Evolutionary conservation across 2,797 vertebrate species (phyloP), one percentile per base, ranked within the genome.

Genomic region (Hemitrygon akajei): DNA sequence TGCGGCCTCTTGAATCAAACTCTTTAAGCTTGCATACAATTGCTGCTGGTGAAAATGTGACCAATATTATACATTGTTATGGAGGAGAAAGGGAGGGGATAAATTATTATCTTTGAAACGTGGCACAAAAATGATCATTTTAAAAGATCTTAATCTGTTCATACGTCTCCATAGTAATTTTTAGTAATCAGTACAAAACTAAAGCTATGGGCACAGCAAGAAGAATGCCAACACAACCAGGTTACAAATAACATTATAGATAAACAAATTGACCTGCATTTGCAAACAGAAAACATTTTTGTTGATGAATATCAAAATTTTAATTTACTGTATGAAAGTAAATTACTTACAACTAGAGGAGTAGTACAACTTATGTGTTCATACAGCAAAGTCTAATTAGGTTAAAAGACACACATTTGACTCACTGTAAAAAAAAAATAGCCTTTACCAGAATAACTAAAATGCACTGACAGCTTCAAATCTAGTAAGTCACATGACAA

Each of bases 11-110:
- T 37, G 86, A 89, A 89, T 89, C 60, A 89, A 89, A 69, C n/a
- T 66, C n/a, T 66, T 63, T 63, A 66, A 60, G 86, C 86, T 34
- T 63, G n/a, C 60, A 89, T 69, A 37, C 63, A 89, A 89, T 89
- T 63, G 66, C n/a, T 89, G 91, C 37, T 47, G 7, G 91, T 75
- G 91, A 93, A 76, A 34, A 93, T 93, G 91, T 58, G 66, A 93
- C 91, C 69, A 76, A 93, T 93, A 56, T 73, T 75, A 47, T 47
- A 16, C 91, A 56, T 93, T 93, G 71, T 93, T 56, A 75, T 76
- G 27, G n/a, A 22, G 66, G 25, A 76, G 91, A 92, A 37, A 92
- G 47, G 37, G 27, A 93, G 71, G 40, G 47, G 73, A 25, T 93
- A 18, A 30, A 75, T n/a, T 93, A 73, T 92, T 93, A 25, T 56